Conservation (phyloP, 2,888 invertebrate genomes). For the Molanna angustata region DNA sequence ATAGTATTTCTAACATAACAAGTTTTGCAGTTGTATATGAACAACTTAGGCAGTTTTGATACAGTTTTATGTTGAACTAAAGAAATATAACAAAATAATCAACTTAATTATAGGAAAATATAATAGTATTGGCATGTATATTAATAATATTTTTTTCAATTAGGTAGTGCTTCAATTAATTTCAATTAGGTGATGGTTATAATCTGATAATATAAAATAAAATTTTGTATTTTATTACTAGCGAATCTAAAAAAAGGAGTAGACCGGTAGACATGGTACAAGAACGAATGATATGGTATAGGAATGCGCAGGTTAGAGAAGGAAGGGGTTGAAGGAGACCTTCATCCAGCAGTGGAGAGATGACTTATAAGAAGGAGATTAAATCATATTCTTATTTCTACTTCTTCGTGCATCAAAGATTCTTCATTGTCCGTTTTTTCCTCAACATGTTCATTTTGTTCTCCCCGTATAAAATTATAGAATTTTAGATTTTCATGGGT, state of each 20-base stretch:
- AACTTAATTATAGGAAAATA: neutral
- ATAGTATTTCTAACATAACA: neutral
- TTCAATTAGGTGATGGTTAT: no score
- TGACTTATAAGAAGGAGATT: neutral
- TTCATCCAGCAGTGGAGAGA: neutral
- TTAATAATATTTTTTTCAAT: neutral
- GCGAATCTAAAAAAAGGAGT: neutral
- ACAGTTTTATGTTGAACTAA: neutral
- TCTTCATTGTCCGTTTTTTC: constrained; percentile 25
- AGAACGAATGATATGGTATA: neutral
- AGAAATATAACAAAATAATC: neutral
- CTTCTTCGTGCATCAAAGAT: constrained; percentile 23
- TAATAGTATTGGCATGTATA: neutral
- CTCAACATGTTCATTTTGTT: constrained; percentile 18
- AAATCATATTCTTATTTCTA: constrained; percentile 2
- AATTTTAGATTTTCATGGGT: neutral
- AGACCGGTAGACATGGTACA: neutral
- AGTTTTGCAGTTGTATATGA: neutral
- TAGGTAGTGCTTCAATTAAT: no score
- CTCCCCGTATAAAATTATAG: constrained; percentile 21
- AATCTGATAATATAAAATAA: no score
- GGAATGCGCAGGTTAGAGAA: neutral
- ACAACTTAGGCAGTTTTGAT: neutral
- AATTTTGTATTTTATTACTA: neutral
- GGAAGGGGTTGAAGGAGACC: neutral